Evolutionary conservation across 2,113 vertebrate species (phyloP), one percentile per base, ranked within the genome.

Genomic region (Apus apus): DNA sequence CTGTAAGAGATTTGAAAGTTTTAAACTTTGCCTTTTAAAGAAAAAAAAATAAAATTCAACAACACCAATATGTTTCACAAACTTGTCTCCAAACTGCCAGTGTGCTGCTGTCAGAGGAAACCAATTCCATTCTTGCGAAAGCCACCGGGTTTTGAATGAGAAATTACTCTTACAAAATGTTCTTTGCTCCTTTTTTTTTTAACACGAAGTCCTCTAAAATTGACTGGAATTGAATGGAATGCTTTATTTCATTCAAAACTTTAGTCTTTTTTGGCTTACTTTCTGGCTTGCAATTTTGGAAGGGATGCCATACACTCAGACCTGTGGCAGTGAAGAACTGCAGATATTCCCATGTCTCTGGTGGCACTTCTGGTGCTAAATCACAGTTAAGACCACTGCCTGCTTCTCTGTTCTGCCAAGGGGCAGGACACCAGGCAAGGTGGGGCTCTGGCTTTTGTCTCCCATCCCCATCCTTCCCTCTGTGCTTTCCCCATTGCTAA

Each of bases 171-270:
- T 93, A 48, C 0, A 0, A 95, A 92, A 86, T n/a, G 15, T 23
- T 54, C 11, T 50, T 82, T 15, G 1, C 20, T 80, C 8, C 60
- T 26, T 19, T 53, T 58, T 56, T n/a, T 57, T 57, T 50, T 23
- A 8, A 38, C 19, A 51, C 58, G 36, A 85, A 48, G 60, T 62
- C 43, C 16, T 86, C 90, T 43, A 67, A 64, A 94, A 51, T 56
- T 71, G 34, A 92, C 68, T 70, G 53, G 73, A 79, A 73, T 62
- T 81, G 79, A 89, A 89, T 51, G 51, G 64, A 95, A 96, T 67
- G 43, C 29, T 81, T n/a, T 11, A 83, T 74, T 92, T 96, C 86
- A 89, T 92, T 97, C 68, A 89, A 92, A 95, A 89, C 38, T 74
- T 93, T 71, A 0, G 0, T 58, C 51, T 79, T 70, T 79, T 50